Conservation (phyloP, 2,888 invertebrate genomes). For the Cecidostiba fungosa region DNA sequence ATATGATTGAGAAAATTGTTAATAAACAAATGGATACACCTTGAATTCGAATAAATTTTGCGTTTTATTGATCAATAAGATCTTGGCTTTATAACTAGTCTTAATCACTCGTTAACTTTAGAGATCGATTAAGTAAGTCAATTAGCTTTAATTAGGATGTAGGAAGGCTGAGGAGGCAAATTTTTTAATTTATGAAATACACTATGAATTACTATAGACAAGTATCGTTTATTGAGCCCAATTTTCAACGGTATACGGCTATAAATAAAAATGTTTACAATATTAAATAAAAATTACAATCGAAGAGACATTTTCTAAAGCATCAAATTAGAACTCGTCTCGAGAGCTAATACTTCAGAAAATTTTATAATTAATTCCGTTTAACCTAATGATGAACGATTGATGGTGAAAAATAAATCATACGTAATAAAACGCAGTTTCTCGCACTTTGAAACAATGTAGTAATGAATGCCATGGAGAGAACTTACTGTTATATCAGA, state of each 20-base stretch:
- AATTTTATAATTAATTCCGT: slow-evolving; percentile 69
- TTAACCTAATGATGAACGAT: slow-evolving; percentile 62
- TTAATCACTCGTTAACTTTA: background rate
- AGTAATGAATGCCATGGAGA: slow-evolving; percentile 59
- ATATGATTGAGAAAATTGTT: slow-evolving; percentile 68
- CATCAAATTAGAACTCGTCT: slow-evolving; percentile 66
- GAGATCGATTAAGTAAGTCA: background rate
- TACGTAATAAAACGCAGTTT: slow-evolving; percentile 49
- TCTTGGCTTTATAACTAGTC: background rate
- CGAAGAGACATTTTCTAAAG: slow-evolving; percentile 72
- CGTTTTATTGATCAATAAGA: slow-evolving; percentile 40
- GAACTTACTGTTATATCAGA: slow-evolving; percentile 57
- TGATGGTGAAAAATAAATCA: slow-evolving; percentile 50
- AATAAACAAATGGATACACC: slow-evolving; percentile 69
- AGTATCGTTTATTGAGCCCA: slow-evolving; percentile 77
- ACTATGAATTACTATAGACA: slow-evolving; percentile 65
- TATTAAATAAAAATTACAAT: slow-evolving; percentile 75
- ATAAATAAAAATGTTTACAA: slow-evolving; percentile 75
- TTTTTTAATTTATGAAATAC: slow-evolving; percentile 28
- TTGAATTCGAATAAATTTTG: slow-evolving; percentile 49
- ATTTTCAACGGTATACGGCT: slow-evolving; percentile 72
- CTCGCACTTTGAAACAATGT: slow-evolving; percentile 45
- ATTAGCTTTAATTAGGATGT: background rate
- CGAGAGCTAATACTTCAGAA: slow-evolving; percentile 75
- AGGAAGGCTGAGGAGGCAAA: background rate